Base-by-base conservation (phyloP, 2,113 vertebrate species). In the Aldabrachelys gigantea region DNA sequence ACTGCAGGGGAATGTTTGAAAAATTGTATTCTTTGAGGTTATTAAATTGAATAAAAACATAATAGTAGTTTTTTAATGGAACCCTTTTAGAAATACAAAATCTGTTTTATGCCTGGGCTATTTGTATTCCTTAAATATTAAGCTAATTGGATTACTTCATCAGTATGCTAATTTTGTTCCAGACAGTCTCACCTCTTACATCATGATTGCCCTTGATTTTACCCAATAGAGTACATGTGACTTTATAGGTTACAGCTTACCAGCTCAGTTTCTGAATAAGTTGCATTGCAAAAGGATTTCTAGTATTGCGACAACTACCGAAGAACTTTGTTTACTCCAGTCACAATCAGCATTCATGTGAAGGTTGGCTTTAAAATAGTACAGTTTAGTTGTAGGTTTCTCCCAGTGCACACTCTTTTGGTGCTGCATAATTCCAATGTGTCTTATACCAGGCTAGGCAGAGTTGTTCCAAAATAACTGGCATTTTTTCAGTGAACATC, bases 371-470 rank as follows among this genome's bases (percentile, higher is more conserved):
- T 94, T 93, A 57, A 83, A 62, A 31, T 54, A 9, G 7, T 84
- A 41, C 29, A 85, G 14, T 65, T 89, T 5, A 69, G 9, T 47
- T 85, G 56, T 44, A 16, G 24, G 10, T 90, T 84, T 94, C 47
- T 78, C 80, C n/a, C 57, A 35, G 79, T 47, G 29, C 2, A 12
- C 0, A 1, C 65, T 47, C 0, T 78, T 8, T 41, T 82, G 69
- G 50, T 52, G 14, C 78, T 56, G 54, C 10, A 10, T n/a, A n/a
- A 14, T 56, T 82, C 52, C 47, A 65, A 2, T 3, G 47, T 57
- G 44, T 38, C 0, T 0, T 82, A 38, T 49, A 80, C 83, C 19
- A 35, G 11, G 50, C 65, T 41, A 14, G 62, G 79, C 56, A 87
- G n/a, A 85, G 84, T 57, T 84, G 31, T 93, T 89, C 35, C 35